Evolutionary conservation across 2,888 invertebrate genomes (phyloP).

Genomic region (Nymphalis urticae): DNA sequence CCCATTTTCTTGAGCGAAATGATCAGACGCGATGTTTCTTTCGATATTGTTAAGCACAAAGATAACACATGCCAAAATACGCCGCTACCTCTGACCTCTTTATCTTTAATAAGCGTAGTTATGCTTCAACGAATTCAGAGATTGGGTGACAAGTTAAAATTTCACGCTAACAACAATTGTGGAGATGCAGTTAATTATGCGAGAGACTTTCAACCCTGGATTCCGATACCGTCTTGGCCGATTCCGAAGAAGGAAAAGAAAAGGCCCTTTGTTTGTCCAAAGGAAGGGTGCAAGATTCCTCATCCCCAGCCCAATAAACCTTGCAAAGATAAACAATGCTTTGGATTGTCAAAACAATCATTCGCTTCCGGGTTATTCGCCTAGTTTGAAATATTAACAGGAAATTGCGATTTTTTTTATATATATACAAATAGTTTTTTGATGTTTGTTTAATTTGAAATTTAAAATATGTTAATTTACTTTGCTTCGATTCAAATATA

Average conservation of each 20-base stretch:
- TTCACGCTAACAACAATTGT: constrained; percentile 2
- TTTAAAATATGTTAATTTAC: too few relatives aligned
- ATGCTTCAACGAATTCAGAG: constrained; percentile 13
- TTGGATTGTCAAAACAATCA: constrained; percentile 50
- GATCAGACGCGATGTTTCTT: constrained; percentile 7
- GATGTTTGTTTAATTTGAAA: too few relatives aligned
- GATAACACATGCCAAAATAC: not conserved
- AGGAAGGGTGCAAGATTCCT: constrained; percentile 58
- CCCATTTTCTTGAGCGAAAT: constrained; percentile 23
- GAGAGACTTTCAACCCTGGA: constrained; percentile 62
- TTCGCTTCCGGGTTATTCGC: constrained; percentile 27
- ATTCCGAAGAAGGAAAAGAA: constrained; percentile 45
- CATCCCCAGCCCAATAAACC: constrained; percentile 40
- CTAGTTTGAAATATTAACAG: too few relatives aligned
- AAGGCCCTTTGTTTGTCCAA: constrained; percentile 49
- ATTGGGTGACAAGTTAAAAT: constrained; percentile 15
- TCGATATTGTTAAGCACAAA: constrained; percentile 19
- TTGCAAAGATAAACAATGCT: constrained; percentile 49
- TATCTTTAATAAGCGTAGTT: constrained; percentile 10
- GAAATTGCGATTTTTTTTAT: too few relatives aligned
- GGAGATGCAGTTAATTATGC: constrained; percentile 39
- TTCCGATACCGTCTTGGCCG: constrained; percentile 68
- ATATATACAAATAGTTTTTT: too few relatives aligned
- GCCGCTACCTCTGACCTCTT: not conserved
- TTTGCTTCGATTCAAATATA: too few relatives aligned